Conservation (phyloP, 1,140 invertebrate genomes). For the Ips typographus region DNA sequence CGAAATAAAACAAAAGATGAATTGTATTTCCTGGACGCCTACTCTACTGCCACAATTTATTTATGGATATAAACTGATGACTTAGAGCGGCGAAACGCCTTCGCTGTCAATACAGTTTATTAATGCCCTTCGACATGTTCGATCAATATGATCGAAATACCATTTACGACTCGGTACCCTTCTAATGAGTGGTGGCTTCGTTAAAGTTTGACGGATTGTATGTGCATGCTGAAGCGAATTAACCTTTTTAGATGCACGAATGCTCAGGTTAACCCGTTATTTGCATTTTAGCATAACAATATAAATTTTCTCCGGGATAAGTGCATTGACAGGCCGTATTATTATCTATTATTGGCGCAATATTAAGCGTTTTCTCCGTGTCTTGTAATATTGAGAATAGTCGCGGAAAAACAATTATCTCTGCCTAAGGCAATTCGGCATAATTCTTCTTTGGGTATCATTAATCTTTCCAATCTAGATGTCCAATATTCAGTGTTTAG, state of each 20-base stretch:
- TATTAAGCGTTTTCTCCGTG: conserved; percentile 4
- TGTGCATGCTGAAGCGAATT: conserved; percentile 8
- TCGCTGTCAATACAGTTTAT: not conserved
- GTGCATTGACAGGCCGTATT: conserved; percentile 11
- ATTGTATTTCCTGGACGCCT: conserved; percentile 32
- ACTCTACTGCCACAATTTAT: conserved; percentile 29
- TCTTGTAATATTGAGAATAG: conserved; percentile 4
- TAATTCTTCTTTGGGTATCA: conserved; percentile 7
- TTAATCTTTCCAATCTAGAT: conserved; percentile 15
- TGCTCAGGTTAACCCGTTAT: conserved; percentile 12
- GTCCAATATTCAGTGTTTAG: conserved; percentile 12
- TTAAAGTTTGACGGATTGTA: not conserved
- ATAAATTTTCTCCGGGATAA: conserved; percentile 9
- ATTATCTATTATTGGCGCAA: conserved; percentile 15
- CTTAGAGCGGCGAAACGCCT: conserved; percentile 12
- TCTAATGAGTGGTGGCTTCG: not conserved
- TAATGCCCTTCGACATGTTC: no score
- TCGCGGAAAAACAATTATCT: conserved; percentile 18
- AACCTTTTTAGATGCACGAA: conserved; percentile 14
- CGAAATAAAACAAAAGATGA: conserved; percentile 23
- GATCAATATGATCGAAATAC: no score
- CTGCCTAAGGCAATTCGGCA: conserved; percentile 1
- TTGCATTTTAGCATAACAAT: conserved; percentile 8
- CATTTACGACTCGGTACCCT: no score
- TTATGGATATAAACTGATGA: conserved; percentile 19